These are phyloP conservation scores for Coelopa pilipes DNA, from an alignment of 2,888 invertebrate genomes.

Conservation along the genomic window DNA sequence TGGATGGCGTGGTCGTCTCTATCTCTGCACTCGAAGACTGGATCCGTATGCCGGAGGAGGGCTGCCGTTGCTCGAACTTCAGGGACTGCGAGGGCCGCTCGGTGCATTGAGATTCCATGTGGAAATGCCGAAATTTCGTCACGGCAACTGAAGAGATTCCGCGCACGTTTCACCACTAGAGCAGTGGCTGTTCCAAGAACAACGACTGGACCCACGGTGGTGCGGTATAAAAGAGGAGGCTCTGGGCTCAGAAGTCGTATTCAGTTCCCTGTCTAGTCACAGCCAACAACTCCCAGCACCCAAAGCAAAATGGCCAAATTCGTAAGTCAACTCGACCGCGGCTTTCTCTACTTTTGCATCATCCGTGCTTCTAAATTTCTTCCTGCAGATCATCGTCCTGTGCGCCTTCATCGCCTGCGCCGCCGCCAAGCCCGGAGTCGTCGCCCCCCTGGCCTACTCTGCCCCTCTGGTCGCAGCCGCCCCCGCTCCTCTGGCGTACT, in stretches of 20 bases:
- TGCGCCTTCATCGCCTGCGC: constrained; percentile 43
- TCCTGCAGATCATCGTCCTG: constrained; percentile 39
- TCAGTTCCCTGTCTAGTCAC: constrained; percentile 22
- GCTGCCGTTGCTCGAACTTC: too few relatives aligned
- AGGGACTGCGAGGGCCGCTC: too few relatives aligned
- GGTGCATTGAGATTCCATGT: constrained; percentile 5
- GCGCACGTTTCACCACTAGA: constrained; percentile 19
- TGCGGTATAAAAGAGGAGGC: constrained; percentile 24
- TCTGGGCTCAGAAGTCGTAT: background rate
- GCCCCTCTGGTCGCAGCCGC: constrained; percentile 38
- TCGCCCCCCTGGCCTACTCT: constrained; percentile 30
- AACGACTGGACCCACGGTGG: background rate
- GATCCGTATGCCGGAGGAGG: too few relatives aligned
- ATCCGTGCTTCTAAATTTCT: background rate
- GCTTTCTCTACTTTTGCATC: background rate
- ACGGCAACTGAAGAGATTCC: constrained; percentile 10
- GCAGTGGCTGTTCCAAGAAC: constrained; percentile 11
- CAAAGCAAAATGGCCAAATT: constrained; percentile 36
- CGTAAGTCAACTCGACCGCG: constrained; percentile 27
- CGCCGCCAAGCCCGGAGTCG: constrained; percentile 37
- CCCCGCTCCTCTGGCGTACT: constrained; percentile 42
- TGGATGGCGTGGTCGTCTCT: too few relatives aligned
- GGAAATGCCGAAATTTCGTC: constrained; percentile 2
- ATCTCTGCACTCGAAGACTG: too few relatives aligned
- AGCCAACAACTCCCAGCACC: constrained; percentile 15